phyloP scores from a whole-genome alignment of 2,888 invertebrate species.

The Pandemis heparana region DNA sequence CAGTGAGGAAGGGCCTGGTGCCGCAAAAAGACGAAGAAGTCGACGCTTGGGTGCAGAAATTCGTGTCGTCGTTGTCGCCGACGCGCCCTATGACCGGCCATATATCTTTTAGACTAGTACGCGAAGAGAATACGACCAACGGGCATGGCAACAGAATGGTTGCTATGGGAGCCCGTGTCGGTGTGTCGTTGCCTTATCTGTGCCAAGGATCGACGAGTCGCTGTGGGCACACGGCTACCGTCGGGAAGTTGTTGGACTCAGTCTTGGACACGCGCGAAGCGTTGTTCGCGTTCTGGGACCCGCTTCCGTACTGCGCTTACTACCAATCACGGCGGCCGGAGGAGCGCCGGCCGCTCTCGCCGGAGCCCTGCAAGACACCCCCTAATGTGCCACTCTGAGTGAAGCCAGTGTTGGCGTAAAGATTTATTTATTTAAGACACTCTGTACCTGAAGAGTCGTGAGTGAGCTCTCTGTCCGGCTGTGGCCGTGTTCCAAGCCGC shows the following conservation, averaged over 20 bases:
- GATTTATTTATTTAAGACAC: slow-evolving; percentile 76
- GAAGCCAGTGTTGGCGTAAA: slow-evolving; percentile 49
- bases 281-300: slow-evolving; percentile 93
- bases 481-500: slow-evolving; percentile 52
- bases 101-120: slow-evolving; percentile 91
- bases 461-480: slow-evolving; percentile 66
- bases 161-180: slow-evolving; percentile 89
- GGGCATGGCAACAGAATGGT: slow-evolving; percentile 72
- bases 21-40: slow-evolving; percentile 89
- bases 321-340: slow-evolving; percentile 92
- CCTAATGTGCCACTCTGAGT: slow-evolving; percentile 80
- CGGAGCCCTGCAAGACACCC: slow-evolving; percentile 85
- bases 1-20: slow-evolving; percentile 88
- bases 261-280: slow-evolving; percentile 92
- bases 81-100: slow-evolving; percentile 91
- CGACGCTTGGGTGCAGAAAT: slow-evolving; percentile 89
- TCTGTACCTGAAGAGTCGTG: slow-evolving; percentile 83
- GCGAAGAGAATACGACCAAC: slow-evolving; percentile 83
- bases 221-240: slow-evolving; percentile 87
- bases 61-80: slow-evolving; percentile 88
- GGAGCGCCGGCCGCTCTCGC: slow-evolving; percentile 76
- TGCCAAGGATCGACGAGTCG: slow-evolving; percentile 88
- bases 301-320: slow-evolving; percentile 93
- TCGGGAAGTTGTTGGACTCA: slow-evolving; percentile 87
- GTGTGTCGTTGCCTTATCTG: slow-evolving; percentile 92